phyloP scores from a whole-genome alignment of 2,113 vertebrate genomes.

The Porphyrio hochstetteri region DNA sequence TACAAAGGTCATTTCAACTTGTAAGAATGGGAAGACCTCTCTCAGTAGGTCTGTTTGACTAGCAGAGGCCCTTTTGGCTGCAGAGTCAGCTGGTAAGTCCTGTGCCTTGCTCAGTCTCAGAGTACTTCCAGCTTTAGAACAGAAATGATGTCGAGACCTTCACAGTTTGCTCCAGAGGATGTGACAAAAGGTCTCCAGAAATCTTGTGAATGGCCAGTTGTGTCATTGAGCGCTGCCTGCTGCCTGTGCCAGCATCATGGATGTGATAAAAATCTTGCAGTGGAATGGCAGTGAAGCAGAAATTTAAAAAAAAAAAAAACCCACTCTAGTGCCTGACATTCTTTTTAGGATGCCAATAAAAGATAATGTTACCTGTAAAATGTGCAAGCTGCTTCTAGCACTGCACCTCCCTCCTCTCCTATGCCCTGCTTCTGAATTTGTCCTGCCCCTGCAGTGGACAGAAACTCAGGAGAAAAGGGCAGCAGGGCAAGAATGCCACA shows the following conservation, averaged over 20 bases:
- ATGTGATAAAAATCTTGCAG: constrained; percentile 59
- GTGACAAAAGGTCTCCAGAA: constrained; percentile 45
- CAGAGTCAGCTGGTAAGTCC: background rate
- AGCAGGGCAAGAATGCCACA: background rate
- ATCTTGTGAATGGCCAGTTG: constrained; percentile 46
- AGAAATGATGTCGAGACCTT: background rate
- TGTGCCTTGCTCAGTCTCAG: background rate
- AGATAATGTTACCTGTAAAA: constrained; percentile 83
- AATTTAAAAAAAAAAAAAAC: constrained; percentile 11
- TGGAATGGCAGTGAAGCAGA: constrained; percentile 56
- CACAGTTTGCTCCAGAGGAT: constrained; percentile 1
- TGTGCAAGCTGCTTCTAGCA: constrained; percentile 71
- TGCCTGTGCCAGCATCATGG: background rate
- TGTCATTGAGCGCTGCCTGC: constrained; percentile 6
- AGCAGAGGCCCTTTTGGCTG: background rate
- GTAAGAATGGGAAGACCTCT: background rate
- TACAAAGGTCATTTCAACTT: background rate
- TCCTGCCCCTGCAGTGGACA: background rate
- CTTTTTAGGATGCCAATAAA: constrained; percentile 83
- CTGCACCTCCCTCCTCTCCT: background rate
- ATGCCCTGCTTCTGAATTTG: background rate
- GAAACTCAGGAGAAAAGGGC: background rate
- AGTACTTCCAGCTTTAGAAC: constrained; percentile 17
- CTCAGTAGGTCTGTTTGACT: background rate
- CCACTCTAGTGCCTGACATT: constrained; percentile 76